phyloP scores from a whole-genome alignment of 2,797 vertebrate species.

The Melanitta fusca region DNA sequence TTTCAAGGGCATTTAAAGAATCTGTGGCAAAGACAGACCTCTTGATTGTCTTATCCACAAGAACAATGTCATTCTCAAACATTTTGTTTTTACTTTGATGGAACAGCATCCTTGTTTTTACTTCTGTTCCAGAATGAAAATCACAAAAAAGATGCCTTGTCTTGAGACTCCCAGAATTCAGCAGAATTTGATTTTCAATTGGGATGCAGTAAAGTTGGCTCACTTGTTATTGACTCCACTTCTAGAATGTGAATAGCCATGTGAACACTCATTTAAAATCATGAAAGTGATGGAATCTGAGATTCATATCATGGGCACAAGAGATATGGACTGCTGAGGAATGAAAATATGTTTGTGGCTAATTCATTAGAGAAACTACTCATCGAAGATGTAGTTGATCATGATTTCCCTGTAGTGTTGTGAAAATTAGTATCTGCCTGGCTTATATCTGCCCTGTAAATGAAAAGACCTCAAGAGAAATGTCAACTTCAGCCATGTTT shows the following conservation, averaged over 20 bases:
- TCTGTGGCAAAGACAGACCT: neutral
- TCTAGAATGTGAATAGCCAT: neutral
- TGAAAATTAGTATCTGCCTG: slow-evolving; percentile 28
- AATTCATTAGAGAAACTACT: slow-evolving; percentile 27
- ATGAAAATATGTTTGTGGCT: slow-evolving; percentile 18
- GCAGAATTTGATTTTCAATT: neutral
- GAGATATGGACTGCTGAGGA: neutral
- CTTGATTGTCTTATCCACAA: neutral
- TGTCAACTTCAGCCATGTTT: slow-evolving; percentile 6
- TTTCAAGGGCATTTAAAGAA: neutral
- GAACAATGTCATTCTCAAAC: neutral
- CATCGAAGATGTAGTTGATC: neutral
- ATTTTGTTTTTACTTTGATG: neutral
- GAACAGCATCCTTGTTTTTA: neutral
- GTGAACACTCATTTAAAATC: neutral
- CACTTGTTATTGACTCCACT: neutral
- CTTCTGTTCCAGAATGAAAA: neutral
- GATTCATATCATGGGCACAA: neutral
- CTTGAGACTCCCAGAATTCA: neutral
- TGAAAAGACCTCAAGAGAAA: neutral
- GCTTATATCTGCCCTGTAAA: slow-evolving; percentile 10
- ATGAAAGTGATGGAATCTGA: neutral
- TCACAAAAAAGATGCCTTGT: neutral
- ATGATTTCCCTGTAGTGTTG: slow-evolving; percentile 22
- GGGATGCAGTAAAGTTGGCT: neutral